A percentile compares a stretch with the other conserved stretches of the same genome.
Evolutionary conservation across 2,888 invertebrate species (phyloP).

Genomic region (Caenorhabditis doughertyi): DNA sequence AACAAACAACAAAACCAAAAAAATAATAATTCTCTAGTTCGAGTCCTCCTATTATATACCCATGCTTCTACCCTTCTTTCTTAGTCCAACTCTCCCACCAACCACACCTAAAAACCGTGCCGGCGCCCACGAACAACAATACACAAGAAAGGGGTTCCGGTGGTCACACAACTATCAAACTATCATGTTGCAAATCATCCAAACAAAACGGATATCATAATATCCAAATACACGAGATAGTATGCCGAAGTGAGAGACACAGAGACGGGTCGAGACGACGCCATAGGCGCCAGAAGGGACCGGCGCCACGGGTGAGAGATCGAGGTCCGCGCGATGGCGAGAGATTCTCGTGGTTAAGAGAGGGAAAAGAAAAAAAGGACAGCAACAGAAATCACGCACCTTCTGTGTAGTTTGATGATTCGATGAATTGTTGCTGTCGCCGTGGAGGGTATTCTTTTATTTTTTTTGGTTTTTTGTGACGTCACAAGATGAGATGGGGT

Average conservation of each 20-base stretch:
- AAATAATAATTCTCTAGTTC: too few relatives aligned
- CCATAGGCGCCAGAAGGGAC: constrained; percentile 29
- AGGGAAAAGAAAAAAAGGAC: background rate
- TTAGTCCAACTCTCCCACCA: background rate
- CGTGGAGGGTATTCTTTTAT: background rate
- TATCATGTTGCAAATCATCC: constrained; percentile 7
- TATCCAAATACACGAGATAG: constrained; percentile 19
- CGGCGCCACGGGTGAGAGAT: constrained; percentile 12
- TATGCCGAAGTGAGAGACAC: background rate
- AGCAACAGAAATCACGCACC: background rate
- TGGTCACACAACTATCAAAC: constrained; percentile 5
- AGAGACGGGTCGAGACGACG: constrained; percentile 20
- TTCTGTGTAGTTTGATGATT: constrained; percentile 25
- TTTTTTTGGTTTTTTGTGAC: background rate
- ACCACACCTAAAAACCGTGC: constrained; percentile 36
- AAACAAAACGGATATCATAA: constrained; percentile 1
- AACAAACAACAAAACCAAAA: too few relatives aligned
- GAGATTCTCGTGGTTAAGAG: background rate
- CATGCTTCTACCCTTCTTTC: background rate
- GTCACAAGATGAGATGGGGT: background rate
- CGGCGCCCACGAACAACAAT: constrained; percentile 29
- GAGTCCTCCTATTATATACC: constrained; percentile 6
- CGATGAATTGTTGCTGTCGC: background rate
- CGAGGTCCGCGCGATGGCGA: background rate
- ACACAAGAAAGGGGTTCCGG: constrained; percentile 24